These are phyloP conservation scores for Phaedon cochleariae DNA, from an alignment of 2,888 invertebrate genomes.

Conservation along the genomic window DNA sequence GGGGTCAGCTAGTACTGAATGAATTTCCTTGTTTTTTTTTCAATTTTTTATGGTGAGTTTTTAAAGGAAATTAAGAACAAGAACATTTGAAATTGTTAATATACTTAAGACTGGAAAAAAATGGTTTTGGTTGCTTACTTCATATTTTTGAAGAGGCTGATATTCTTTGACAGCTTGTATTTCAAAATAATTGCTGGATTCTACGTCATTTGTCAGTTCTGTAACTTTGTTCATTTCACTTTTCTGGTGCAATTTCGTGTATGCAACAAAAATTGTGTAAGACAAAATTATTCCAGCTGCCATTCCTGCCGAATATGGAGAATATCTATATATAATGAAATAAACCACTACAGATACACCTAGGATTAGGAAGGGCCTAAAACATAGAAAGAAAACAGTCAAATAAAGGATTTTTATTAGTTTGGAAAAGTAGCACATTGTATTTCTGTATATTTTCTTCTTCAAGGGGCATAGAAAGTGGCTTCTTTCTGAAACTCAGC, in stretches of 20 bases:
- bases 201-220: background rate
- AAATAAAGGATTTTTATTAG: background rate
- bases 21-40: too few species aligned
- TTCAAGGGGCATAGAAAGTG: too few species aligned
- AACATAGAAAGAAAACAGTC: slow-evolving; percentile 34
- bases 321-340: slow-evolving; percentile 46
- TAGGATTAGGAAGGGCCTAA: slow-evolving; percentile 40
- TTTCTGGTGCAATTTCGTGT: slow-evolving; percentile 39
- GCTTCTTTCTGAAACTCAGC: too few species aligned
- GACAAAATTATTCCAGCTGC: slow-evolving; percentile 43
- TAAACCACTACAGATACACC: slow-evolving; percentile 45
- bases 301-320: slow-evolving; percentile 49
- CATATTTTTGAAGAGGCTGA: slow-evolving; percentile 68
- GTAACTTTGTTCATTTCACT: background rate
- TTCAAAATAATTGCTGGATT: slow-evolving; percentile 62
- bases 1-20: too few species aligned
- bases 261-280: slow-evolving; percentile 35
- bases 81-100: too few species aligned
- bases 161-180: slow-evolving; percentile 73
- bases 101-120: too few species aligned
- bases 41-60: too few species aligned
- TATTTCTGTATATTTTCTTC: too few species aligned
- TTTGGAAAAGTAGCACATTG: too few species aligned
- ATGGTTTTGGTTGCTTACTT: too few species aligned
- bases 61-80: too few species aligned